Conservation (phyloP, 35 echinoderm and acorn worm species). For the Anneissia japonica region DNA sequence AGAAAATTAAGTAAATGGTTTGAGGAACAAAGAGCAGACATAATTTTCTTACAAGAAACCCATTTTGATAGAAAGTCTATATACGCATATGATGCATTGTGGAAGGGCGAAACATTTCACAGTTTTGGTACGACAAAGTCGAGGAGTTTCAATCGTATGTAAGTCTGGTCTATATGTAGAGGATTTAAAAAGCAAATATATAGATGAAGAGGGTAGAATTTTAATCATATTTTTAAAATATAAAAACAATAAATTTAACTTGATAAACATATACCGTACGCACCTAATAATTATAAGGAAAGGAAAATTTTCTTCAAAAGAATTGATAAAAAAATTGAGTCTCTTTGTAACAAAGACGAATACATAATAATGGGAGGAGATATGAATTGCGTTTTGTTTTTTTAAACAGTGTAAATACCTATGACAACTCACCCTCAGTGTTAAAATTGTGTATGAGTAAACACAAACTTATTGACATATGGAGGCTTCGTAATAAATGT, state of each 20-base stretch:
- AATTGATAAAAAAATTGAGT: neutral
- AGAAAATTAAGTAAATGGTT: no score
- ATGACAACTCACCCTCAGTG: neutral
- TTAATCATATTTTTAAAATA: neutral
- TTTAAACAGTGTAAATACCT: neutral
- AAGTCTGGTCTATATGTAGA: neutral
- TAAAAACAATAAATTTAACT: neutral
- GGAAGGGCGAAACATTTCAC: no score
- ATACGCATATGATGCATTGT: no score
- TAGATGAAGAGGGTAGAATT: neutral
- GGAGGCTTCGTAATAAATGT: neutral
- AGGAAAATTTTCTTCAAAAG: neutral
- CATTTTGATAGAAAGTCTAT: no score
- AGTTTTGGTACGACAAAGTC: no score
- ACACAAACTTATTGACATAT: neutral
- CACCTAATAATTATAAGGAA: neutral
- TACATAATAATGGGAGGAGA: neutral
- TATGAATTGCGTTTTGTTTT: neutral
- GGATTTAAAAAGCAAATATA: neutral
- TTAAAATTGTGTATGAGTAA: neutral
- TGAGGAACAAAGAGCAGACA: no score
- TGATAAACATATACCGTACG: neutral
- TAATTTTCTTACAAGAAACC: no score
- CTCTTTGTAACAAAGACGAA: neutral
- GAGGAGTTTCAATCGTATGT: no score